Percentiles rank a stretch among this genome's conserved stretches.
Conservation (phyloP, 2,797 vertebrate genomes). For the Arctocebus calabarensis region DNA sequence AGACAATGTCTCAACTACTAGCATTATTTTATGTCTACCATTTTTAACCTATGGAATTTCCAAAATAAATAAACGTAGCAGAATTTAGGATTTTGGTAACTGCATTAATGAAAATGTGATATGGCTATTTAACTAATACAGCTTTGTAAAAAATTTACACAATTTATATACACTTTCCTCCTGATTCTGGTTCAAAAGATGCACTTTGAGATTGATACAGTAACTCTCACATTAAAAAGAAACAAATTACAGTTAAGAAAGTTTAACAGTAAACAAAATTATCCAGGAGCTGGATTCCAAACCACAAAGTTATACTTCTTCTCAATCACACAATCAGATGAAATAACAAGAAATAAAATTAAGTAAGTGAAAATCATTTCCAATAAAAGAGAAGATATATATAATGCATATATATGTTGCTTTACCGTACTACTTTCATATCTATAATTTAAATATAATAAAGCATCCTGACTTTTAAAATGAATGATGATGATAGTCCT, state of each 20-base stretch:
- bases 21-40: neutral
- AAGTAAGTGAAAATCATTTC: neutral
- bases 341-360: conserved; percentile 32
- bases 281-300: neutral
- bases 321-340: neutral
- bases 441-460: neutral
- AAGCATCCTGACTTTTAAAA: neutral
- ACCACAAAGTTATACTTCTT: neutral
- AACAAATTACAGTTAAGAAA: neutral
- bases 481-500: neutral
- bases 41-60: neutral
- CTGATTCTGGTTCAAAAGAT: neutral
- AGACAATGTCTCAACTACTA: neutral
- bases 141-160: neutral
- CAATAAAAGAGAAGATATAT: neutral
- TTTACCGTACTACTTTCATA: neutral
- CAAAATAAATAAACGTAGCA: neutral
- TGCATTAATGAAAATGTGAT: neutral
- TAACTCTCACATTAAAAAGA: neutral
- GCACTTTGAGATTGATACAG: neutral
- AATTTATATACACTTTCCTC: neutral
- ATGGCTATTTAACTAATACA: neutral
- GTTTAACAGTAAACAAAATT: neutral
- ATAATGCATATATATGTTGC: neutral
- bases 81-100: neutral